Evolutionary conservation across 1,140 invertebrate species (phyloP), one percentile per base, ranked within the genome.

Genomic region (Littorina saxatilis): DNA sequence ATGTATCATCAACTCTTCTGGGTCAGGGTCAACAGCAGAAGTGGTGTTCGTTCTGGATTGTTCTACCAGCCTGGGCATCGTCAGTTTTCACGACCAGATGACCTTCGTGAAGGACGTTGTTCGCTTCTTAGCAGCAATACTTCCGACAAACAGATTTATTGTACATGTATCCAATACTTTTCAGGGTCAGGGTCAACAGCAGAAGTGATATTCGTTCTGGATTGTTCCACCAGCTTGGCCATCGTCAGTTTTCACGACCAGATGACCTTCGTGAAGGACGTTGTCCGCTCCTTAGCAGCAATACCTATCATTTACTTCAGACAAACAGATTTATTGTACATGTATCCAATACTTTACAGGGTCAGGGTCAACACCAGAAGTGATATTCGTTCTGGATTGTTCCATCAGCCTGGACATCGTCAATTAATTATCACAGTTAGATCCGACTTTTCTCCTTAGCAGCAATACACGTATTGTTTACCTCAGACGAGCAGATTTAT

Each of bases 201-300:
- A 5, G 89, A 90, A 80, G 78, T 90, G 4, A 82, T 88, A 0
- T 89, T 90, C 84, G 73, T 88, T 5, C 76, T 90, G 35, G 88
- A 90, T 66, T 88, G 85, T 61, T 90, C 89, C 0, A 83, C 82
- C 11, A 88, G 85, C 70, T 68, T 86, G 29, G 86, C 83, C 0
- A 73, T 73, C 15, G 66, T 84, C 27, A 82, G 83, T 27, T 90
- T 90, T 68, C 72, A 83, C 15, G 40, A 82, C 50, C 79, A 84
- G 82, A 83, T 84, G 23, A 79, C 83, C 32, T 90, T 90, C 73
- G 84, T 90, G 1, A 87, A 87, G 72, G 83, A 84, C 50, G 70
- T 88, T 0, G 81, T 87, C n/a, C 52, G 37, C 0, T 1, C 86
- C n/a, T n/a, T n/a, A n/a, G n/a, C n/a, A n/a, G n/a, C n/a, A n/a